phyloP scores from a whole-genome alignment of 2,113 vertebrate species.

The Murina feae region DNA sequence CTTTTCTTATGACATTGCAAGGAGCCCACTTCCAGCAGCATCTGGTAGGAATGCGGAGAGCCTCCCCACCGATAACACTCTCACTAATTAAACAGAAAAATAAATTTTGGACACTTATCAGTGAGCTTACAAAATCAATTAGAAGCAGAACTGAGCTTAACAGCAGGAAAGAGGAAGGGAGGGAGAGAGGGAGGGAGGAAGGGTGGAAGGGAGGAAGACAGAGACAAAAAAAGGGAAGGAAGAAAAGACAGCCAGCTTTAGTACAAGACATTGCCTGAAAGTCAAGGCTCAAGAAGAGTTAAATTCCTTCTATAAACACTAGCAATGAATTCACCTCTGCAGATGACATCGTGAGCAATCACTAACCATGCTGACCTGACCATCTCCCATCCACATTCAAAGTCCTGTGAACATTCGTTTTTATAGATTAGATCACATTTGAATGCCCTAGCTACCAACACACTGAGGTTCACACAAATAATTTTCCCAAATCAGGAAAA shows the following conservation, averaged over 20 bases:
- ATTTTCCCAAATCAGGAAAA: background rate
- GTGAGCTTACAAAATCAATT: background rate
- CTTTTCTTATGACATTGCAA: background rate
- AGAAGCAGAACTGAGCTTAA: background rate
- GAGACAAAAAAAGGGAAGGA: background rate
- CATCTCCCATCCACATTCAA: background rate
- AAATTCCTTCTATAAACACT: background rate
- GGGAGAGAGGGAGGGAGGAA: no score
- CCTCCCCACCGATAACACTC: background rate
- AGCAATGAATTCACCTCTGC: no score
- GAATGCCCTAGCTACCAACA: background rate
- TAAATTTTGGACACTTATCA: background rate
- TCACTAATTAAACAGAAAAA: background rate
- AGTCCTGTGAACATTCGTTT: background rate
- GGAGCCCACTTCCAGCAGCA: background rate
- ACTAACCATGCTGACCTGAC: background rate
- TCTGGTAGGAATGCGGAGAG: background rate
- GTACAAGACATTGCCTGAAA: background rate
- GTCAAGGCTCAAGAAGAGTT: background rate
- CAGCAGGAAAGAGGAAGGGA: background rate
- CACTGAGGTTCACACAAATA: accelerated
- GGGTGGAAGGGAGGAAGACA: no score
- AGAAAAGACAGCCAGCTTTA: background rate
- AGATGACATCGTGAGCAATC: background rate
- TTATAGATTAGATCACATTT: background rate